These are phyloP conservation scores for Nannobrachium achirus DNA, from an alignment of 2,113 vertebrate genomes.

Conservation along the genomic window DNA sequence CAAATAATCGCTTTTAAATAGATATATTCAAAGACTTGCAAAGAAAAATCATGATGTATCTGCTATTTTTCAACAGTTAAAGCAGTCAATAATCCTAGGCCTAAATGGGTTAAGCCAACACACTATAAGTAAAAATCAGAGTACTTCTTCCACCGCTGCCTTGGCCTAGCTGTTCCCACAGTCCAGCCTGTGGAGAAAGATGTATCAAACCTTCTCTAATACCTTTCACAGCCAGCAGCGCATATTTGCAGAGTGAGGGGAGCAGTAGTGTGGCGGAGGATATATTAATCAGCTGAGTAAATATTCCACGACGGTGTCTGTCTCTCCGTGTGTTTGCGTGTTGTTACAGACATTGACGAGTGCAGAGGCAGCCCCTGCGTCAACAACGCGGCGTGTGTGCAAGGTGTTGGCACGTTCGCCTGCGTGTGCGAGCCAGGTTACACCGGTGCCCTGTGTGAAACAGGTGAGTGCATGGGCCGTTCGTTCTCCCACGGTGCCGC, in stretches of 20 bases:
- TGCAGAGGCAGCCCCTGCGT: slow-evolving; percentile 75
- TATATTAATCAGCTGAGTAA: slow-evolving; percentile 84
- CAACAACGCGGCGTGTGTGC: slow-evolving; percentile 75
- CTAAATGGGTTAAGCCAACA: no score
- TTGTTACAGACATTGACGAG: slow-evolving; percentile 79
- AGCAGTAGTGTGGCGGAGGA: slow-evolving; percentile 73
- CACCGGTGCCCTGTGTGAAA: slow-evolving; percentile 78
- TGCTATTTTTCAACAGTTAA: no score
- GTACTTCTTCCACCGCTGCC: neutral
- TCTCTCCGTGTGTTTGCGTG: slow-evolving; percentile 50
- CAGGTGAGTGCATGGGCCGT: no score
- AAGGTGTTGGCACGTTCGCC: slow-evolving; percentile 73
- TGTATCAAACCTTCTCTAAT: slow-evolving; percentile 72
- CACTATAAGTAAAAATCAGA: no score
- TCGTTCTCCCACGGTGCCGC: slow-evolving; percentile 8
- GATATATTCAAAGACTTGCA: no score
- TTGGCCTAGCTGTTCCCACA: slow-evolving; percentile 65
- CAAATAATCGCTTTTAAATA: no score
- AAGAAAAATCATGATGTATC: no score
- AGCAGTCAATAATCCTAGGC: no score
- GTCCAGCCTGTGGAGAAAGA: slow-evolving; percentile 66
- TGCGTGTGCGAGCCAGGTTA: slow-evolving; percentile 77
- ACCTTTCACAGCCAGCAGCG: slow-evolving; percentile 78
- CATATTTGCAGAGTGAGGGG: slow-evolving; percentile 79
- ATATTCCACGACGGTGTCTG: slow-evolving; percentile 67